These are phyloP conservation scores for Ruditapes philippinarum DNA, from an alignment of 1,140 invertebrate species.

Conservation along the genomic window DNA sequence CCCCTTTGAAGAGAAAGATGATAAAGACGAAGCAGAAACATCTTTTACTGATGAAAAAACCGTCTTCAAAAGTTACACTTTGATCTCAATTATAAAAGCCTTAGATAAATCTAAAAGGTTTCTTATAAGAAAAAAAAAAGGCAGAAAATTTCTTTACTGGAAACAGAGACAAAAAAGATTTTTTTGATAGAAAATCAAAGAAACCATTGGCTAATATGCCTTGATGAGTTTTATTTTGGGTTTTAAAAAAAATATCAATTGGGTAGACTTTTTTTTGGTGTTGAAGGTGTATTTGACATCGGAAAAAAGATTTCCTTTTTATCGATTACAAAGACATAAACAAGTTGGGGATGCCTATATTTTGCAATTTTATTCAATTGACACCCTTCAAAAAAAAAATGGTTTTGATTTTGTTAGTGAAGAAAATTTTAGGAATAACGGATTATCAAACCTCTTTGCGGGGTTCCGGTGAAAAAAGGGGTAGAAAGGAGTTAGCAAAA, in stretches of 20 bases:
- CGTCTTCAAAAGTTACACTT: conserved; percentile 21
- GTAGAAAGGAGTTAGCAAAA: conserved; percentile 32
- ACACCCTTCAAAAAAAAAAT: conserved; percentile 42
- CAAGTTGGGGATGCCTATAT: neutral
- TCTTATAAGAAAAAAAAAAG: neutral
- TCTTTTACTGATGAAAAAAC: conserved; percentile 5
- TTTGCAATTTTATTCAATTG: conserved; percentile 44
- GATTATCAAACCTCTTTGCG: conserved; percentile 38
- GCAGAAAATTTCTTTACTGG: conserved; percentile 7
- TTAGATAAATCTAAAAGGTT: conserved; percentile 19
- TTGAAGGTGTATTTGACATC: too few relatives aligned
- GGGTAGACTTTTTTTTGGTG: conserved; percentile 34
- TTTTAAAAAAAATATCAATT: conserved; percentile 3
- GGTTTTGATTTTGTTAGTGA: conserved; percentile 59
- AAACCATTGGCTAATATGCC: too few relatives aligned
- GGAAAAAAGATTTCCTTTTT: conserved; percentile 15
- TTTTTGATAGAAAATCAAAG: conserved; percentile 39
- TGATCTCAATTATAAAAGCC: neutral
- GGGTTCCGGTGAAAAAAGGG: neutral
- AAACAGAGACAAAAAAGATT: neutral
- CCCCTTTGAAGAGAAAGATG: neutral
- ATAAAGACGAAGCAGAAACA: too few relatives aligned
- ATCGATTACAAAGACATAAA: conserved; percentile 46
- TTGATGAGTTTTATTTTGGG: too few relatives aligned
- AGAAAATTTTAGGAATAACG: conserved; percentile 37